phyloP scores from a whole-genome alignment of 1,140 invertebrate genomes.

The Plectus sambesii region DNA sequence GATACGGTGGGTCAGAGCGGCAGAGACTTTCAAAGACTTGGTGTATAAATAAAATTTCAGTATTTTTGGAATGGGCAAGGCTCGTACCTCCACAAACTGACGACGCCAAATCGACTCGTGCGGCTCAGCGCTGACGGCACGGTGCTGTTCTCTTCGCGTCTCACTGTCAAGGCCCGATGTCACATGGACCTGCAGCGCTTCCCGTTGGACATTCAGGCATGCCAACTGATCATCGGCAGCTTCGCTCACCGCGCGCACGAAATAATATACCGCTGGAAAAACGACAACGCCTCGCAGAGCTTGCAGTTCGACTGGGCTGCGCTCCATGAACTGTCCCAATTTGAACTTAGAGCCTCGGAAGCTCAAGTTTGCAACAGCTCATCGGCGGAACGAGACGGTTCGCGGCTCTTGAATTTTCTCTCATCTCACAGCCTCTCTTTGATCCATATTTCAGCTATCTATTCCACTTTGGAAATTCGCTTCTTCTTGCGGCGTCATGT shows the following conservation, averaged over 20 bases:
- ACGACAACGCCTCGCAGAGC: not conserved
- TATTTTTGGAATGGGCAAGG: conserved; percentile 47
- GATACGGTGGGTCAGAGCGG: conserved; percentile 18
- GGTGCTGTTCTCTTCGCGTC: conserved; percentile 89
- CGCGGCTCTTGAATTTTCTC: not conserved
- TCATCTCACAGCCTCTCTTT: conserved; percentile 1
- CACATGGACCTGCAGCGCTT: conserved; percentile 88
- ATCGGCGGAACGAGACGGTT: conserved; percentile 18
- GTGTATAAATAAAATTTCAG: conserved; percentile 10
- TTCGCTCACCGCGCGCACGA: conserved; percentile 60
- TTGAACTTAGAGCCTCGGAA: conserved; percentile 19
- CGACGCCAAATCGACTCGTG: conserved; percentile 47
- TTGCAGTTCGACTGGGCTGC: conserved; percentile 22
- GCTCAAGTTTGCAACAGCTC: conserved; percentile 17
- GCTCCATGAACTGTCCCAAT: conserved; percentile 24
- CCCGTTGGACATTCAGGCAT: conserved; percentile 75
- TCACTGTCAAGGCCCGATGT: conserved; percentile 72
- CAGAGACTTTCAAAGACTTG: not conserved
- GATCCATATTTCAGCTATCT: conserved; percentile 28
- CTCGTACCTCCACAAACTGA: conserved; percentile 47
- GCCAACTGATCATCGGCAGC: conserved; percentile 79
- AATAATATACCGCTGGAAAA: conserved; percentile 15
- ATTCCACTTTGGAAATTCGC: conserved; percentile 46
- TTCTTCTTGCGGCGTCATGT: conserved; percentile 49
- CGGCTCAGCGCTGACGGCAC: conserved; percentile 60